Base-by-base conservation (phyloP, 2,888 invertebrate genomes). In the Mylabris sibirica region DNA sequence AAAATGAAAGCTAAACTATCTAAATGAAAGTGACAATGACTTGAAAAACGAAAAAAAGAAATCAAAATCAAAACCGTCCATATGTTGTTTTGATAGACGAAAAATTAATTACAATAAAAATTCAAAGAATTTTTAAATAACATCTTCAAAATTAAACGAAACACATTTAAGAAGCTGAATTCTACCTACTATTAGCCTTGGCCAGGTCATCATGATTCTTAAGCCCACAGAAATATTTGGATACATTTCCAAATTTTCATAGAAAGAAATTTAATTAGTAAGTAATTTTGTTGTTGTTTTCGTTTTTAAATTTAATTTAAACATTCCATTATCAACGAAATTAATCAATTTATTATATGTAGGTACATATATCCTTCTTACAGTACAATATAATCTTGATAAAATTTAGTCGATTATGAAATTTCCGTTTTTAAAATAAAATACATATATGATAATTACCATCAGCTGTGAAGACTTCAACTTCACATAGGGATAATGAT, bases 401-500 rank as follows among this genome's bases (percentile, higher is more conserved):
- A 64, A 38, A 44, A 68, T 68, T 64, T 49, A 20, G 12, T 9
- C 22, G 60, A 53, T 66, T 24, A 22, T 35, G 66, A 66, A 66
- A 62, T 57, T 34, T 62, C 20, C 60, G n/a, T 14, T 59, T 14
- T 14, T 63, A 61, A 30, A 30, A 14, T 14, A 63, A 22, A 63
- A 4, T 38, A 26, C 4, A 22, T 17, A 26, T 0, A 20, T 26
- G 30, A 60, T 34, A 64, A 85, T 85, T 81, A 93, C 94, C 96
- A 86, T 96, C 94, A 5, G 95, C 94, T 0, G 95, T 94, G 83
- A 95, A 97, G 1, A 96, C 94, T 85, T 96, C 95, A 1, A 97
- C 96, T 85, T 97, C 96, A 82, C 97, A 97, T 1, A 97, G 86
- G 9, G 95, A 95, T 64, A 97, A 85, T 1, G 95, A 94, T 26